Conservation (phyloP, 2,113 vertebrate genomes). For the Calcarius ornatus region DNA sequence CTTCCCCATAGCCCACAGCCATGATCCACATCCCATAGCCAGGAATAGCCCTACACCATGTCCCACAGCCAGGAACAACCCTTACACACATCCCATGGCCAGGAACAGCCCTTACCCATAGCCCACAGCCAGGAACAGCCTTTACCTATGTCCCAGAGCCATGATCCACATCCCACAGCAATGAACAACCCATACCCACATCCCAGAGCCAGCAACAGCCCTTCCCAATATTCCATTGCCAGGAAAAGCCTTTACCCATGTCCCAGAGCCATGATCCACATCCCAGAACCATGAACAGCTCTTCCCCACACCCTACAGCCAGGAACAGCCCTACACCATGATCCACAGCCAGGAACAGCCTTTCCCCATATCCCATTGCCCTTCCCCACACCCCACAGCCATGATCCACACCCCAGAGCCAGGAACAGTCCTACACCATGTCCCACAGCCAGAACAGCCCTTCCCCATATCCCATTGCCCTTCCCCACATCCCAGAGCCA, state of each 20-base stretch:
- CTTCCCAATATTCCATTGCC: accelerated
- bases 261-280: not conserved
- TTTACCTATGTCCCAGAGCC: too few species aligned
- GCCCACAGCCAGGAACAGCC: too few species aligned
- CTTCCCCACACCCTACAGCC: accelerated
- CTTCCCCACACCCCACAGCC: too few species aligned
- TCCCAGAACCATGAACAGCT: too few species aligned
- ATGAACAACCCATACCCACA: too few species aligned
- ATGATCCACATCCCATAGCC: accelerated
- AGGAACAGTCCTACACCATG: accelerated
- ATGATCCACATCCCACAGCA: not conserved
- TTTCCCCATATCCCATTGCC: not conserved
- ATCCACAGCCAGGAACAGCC: accelerated
- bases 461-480: accelerated
- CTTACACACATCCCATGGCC: too few species aligned
- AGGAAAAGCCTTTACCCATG: accelerated
- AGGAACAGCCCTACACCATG: not conserved
- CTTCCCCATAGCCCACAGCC: accelerated
- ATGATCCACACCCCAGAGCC: too few species aligned
- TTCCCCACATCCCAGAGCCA: accelerated
- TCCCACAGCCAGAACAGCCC: not conserved
- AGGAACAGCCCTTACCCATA: too few species aligned
- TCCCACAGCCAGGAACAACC: too few species aligned
- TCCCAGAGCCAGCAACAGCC: too few species aligned
- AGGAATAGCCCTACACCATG: too few species aligned